Conservation (phyloP, 2,888 invertebrate genomes). For the Sphecodes monilicornis region DNA sequence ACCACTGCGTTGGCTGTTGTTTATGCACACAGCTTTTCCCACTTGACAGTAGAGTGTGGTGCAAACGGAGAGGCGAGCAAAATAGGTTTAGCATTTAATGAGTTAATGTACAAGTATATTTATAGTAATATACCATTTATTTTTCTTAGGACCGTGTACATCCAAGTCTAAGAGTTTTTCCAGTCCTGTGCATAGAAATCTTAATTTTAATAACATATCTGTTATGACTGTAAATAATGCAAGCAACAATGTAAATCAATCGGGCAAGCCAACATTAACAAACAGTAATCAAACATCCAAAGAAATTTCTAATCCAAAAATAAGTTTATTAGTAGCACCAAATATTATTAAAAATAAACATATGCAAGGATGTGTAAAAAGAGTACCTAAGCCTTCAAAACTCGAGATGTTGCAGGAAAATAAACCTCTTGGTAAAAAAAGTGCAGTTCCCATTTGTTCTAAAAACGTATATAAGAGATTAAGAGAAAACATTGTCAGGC, state of each 20-base stretch:
- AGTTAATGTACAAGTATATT: not conserved
- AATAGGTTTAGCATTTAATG: too few relatives aligned
- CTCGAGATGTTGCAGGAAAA: not conserved
- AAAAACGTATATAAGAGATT: conserved; percentile 6
- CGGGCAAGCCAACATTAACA: not conserved
- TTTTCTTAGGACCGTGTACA: conserved; percentile 3
- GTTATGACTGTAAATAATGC: not conserved
- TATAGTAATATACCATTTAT: not conserved
- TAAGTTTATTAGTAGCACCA: conserved; percentile 31
- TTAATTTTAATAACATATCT: conserved; percentile 33
- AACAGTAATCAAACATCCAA: not conserved
- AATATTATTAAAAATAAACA: conserved; percentile 37
- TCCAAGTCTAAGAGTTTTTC: not conserved
- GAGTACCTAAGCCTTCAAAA: not conserved
- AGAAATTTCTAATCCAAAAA: not conserved
- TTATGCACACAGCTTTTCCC: too few relatives aligned
- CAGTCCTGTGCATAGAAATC: conserved; percentile 42
- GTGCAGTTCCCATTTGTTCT: not conserved
- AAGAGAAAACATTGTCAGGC: not conserved
- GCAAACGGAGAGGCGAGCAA: too few relatives aligned
- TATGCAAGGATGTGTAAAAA: not conserved
- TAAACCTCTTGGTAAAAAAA: not conserved
- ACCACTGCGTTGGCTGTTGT: too few relatives aligned
- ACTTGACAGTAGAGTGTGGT: too few relatives aligned
- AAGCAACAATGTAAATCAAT: conserved; percentile 31